These are phyloP conservation scores for Alviniconcha marisindica DNA, from an alignment of 1,140 invertebrate genomes.

Conservation along the genomic window DNA sequence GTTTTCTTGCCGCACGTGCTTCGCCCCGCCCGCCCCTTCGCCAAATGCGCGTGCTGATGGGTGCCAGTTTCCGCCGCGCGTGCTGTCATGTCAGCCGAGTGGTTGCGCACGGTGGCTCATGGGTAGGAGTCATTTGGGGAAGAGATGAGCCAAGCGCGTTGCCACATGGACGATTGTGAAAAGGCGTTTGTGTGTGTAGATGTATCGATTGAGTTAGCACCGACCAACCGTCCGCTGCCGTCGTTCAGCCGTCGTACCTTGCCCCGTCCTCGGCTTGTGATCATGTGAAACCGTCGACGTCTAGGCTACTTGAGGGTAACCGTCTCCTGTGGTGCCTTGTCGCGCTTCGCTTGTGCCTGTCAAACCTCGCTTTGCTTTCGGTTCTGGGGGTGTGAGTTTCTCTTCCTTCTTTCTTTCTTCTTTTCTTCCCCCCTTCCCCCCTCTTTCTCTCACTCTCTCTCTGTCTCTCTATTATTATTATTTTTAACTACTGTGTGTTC, in stretches of 20 bases:
- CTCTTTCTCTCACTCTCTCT: neutral
- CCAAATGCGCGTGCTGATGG: constrained; percentile 39
- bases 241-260: no score
- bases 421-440: no score
- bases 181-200: constrained; percentile 30
- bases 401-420: no score
- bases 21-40: constrained; percentile 1
- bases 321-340: neutral
- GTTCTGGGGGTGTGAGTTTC: neutral
- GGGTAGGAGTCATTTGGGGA: constrained; percentile 24
- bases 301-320: no score
- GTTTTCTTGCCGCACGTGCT: constrained; percentile 26
- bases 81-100: constrained; percentile 35
- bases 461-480: neutral
- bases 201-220: constrained; percentile 23
- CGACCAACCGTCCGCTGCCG: neutral
- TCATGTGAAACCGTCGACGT: no score
- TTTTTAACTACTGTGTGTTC: no score
- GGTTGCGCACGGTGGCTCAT: constrained; percentile 40
- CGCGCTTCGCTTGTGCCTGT: neutral
- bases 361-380: neutral
- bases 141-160: constrained; percentile 15
- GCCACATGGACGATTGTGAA: constrained; percentile 41
- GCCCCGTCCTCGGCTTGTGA: no score
- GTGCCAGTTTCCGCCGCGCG: constrained; percentile 33